Base-by-base conservation (phyloP, 2,113 vertebrate species). In the Azemiops feae region DNA sequence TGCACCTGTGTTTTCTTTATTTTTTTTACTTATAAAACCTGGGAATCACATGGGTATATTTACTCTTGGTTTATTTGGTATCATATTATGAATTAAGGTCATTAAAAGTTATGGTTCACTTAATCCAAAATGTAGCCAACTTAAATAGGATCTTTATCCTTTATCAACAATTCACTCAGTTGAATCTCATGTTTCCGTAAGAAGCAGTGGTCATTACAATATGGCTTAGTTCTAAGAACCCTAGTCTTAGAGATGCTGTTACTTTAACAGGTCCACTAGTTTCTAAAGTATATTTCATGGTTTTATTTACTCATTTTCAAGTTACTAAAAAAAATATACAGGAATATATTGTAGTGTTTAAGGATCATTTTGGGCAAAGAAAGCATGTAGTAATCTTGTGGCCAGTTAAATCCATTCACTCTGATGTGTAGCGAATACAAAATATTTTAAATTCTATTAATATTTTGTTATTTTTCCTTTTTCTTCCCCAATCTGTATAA, bases 51-150 rank as follows among this genome's bases (percentile, higher is more conserved):
- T 92, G 7, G 12, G 14, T 87, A 12, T n/a, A 50, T 47, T 5
- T 3, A 92, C 89, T 2, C 0, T 92, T 34, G 23, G 86, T 92
- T 53, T 94, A 57, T 95, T 64, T 50, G 86, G 27, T n/a, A 3
- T 85, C 85, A 85, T 91, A 87, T 88, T 45, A 0, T 91, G 88
- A 18, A 1, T 93, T 12, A 88, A 93, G 91, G 89, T 90, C 52
- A 91, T 90, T 93, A 2, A 91, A 90, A 89, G 20, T n/a, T 93
- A 60, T 85, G 85, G 27, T 64, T 95, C 45, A 69, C 5, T 50
- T 93, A 54, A 94, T 45, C 60, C 89, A 85, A 93, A 93, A 93
- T 93, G 87, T 93, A n/a, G 30, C 87, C 8, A 18, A 47, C 5
- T 11, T 10, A 39, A 92, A 92, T 10, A 85, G 81, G 91, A 23